phyloP scores from a whole-genome alignment of 2,113 vertebrate species.

The Peromyscus leucopus region DNA sequence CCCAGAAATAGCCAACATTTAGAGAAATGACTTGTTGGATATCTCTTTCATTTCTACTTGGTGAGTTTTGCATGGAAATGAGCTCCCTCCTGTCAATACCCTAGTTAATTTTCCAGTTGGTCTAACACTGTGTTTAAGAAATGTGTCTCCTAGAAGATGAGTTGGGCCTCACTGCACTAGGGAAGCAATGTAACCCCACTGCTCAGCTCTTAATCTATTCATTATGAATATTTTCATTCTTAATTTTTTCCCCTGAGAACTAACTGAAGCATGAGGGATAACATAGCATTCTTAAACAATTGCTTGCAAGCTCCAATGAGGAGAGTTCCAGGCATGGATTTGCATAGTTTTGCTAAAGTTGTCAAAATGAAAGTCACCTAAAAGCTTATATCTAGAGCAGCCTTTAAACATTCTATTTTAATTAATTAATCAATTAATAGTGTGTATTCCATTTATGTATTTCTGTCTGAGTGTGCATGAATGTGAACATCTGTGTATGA shows the following conservation, averaged over 20 bases:
- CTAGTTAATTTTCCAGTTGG: conserved; percentile 75
- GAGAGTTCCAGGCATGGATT: background rate
- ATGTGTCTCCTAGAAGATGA: conserved; percentile 42
- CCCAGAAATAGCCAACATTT: background rate
- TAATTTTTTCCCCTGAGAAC: conserved; percentile 46
- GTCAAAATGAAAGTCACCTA: background rate
- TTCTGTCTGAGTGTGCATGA: background rate
- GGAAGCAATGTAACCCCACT: conserved; percentile 35
- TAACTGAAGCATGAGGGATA: conserved; percentile 59
- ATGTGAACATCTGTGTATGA: background rate
- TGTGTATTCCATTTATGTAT: background rate
- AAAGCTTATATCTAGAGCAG: background rate
- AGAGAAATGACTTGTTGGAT: background rate
- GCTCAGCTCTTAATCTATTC: conserved; percentile 68
- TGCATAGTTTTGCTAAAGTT: background rate
- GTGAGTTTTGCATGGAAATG: conserved; percentile 41
- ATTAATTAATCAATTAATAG: background rate
- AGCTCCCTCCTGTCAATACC: conserved; percentile 10
- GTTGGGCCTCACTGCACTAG: conserved; percentile 56
- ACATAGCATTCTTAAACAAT: conserved; percentile 21
- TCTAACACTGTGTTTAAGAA: conserved; percentile 60
- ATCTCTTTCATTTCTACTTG: conserved; percentile 44
- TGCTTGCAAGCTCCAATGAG: background rate
- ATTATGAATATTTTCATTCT: conserved; percentile 69
- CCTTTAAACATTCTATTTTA: background rate